phyloP scores from a whole-genome alignment of 2,797 vertebrate genomes.

The Rhadinocentrus ornatus region DNA sequence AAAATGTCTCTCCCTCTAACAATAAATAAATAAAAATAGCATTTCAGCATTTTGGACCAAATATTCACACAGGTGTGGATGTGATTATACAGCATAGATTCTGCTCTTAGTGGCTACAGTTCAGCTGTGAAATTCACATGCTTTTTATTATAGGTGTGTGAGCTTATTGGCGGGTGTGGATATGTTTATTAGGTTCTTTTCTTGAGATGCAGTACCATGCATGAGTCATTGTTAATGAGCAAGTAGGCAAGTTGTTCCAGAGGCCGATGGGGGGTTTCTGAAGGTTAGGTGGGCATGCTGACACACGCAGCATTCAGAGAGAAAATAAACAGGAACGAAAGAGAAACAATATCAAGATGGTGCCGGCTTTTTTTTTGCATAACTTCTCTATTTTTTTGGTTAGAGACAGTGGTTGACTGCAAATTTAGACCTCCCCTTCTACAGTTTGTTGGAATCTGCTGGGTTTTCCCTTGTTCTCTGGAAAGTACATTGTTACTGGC shows the following conservation, averaged over 20 bases:
- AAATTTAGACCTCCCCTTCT: conserved; percentile 5
- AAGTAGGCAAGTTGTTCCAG: conserved; percentile 23
- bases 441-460: conserved; percentile 2
- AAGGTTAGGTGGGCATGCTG: conserved; percentile 43
- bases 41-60: conserved; percentile 29
- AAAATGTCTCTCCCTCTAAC: conserved; percentile 13
- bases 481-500: conserved; percentile 43
- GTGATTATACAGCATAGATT: not conserved
- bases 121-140: not conserved
- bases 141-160: not conserved
- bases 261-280: conserved; percentile 11
- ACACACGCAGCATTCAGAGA: conserved; percentile 14
- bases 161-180: not conserved
- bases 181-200: not conserved
- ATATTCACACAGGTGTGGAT: conserved; percentile 7
- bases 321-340: conserved; percentile 25
- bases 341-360: conserved; percentile 13
- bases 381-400: not conserved
- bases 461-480: conserved; percentile 37
- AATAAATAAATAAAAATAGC: not conserved
- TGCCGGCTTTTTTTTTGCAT: not conserved
- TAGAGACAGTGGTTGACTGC: not conserved
- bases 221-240: conserved; percentile 10
- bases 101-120: not conserved
- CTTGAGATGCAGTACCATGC: conserved; percentile 5